These are phyloP conservation scores for Leuctra nigra DNA, from an alignment of 2,888 invertebrate genomes.

Conservation along the genomic window DNA sequence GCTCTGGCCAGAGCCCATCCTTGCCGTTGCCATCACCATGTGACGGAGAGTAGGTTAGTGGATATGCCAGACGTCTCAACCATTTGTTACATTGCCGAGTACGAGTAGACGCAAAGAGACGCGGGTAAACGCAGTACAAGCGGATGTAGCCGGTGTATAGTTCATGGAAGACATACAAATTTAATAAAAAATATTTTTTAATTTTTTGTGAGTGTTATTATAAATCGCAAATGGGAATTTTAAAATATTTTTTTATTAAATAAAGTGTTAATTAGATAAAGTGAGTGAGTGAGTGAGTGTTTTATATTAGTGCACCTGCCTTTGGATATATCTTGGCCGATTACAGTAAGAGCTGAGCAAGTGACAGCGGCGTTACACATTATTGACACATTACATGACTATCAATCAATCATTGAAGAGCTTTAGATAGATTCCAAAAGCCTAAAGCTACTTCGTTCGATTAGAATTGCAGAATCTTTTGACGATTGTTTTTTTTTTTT, in stretches of 20 bases:
- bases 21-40: not conserved
- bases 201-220: no score
- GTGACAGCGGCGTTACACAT: no score
- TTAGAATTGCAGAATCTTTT: no score
- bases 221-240: no score
- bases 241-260: not conserved
- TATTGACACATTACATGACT: not conserved
- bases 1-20: not conserved
- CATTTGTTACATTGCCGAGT: not conserved
- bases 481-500: no score
- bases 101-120: not conserved
- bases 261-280: not conserved
- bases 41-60: conserved; percentile 16
- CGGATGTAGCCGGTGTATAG: no score
- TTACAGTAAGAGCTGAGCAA: no score
- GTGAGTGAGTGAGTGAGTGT: not conserved
- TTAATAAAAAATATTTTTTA: no score
- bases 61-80: not conserved
- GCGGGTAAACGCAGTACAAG: not conserved
- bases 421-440: conserved; percentile 10
- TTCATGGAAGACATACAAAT: no score
- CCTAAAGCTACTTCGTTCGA: conserved; percentile 10
- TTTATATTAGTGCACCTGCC: no score
- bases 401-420: not conserved
- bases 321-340: no score